Base-by-base conservation (phyloP, 2,797 vertebrate genomes). In the Aselliscus stoliczkanus region DNA sequence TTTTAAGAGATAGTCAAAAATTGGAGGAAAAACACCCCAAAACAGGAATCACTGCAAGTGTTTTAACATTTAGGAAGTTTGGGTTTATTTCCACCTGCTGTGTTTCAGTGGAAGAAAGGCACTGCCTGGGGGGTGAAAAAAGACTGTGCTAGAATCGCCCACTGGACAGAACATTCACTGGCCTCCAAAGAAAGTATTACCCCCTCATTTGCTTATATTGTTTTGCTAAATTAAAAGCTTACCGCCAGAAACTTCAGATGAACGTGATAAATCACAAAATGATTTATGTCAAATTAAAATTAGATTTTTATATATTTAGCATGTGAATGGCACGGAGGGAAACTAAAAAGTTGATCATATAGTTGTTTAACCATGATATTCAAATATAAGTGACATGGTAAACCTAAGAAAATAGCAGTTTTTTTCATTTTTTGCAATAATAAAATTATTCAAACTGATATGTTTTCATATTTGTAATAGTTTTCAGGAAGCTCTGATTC, bases 1-100 rank as follows among this genome's bases (percentile, higher is more conserved):
- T 79, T 97, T 94, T 70, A 52, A 79, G 83, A 96, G 79, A 58
- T 8, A 73, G 34, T 70, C 9, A 79, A 64, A n/a, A 89, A 10
- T 44, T 58, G 7, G 15, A 23, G 12, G 1, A 18, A 7, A 76
- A 96, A 56, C 20, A 62, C 6, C 7, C 65, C 54, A 64, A 65
- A 92, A 56, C 9, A 93, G 58, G 18, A 94, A 92, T 47, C 15
- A 31, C 52, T 52, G 21, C 7, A 87, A 91, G 1, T 50, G 34
- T 80, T 83, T 93, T 86, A 85, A 79, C 25, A 58, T 13, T 76
- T 83, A 47, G 72, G 17, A 79, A 44, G 50, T 29, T 50, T 85
- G n/a, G 82, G 4, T 52, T 82, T 84, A 39, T 93, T 92, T 64
- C n/a, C 14, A 69, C 56, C 44, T 89, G 12, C n/a, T 70, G 13